phyloP scores from a whole-genome alignment of 2,113 vertebrate species.

The Mormyrus lacerda region DNA sequence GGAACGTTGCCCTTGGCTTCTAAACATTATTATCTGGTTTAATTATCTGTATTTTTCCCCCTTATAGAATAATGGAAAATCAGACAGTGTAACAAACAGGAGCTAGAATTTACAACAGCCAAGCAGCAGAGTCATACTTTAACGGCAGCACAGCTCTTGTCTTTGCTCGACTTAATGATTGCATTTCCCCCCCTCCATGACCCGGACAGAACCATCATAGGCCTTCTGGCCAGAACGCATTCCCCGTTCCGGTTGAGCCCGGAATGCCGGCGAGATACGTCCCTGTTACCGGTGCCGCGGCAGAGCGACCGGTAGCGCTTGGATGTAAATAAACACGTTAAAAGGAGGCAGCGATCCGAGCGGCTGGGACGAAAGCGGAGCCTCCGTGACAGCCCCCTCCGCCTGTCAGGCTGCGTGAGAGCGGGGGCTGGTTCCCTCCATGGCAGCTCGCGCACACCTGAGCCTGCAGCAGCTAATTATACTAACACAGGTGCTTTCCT shows the following conservation, averaged over 20 bases:
- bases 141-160: neutral
- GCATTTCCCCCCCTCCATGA: neutral
- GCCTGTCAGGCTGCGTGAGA: neutral
- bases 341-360: neutral
- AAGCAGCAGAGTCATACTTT: neutral
- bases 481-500: neutral
- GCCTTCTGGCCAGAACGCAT: neutral
- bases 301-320: neutral
- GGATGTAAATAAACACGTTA: slow-evolving; percentile 16
- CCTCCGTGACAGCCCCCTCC: neutral
- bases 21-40: neutral
- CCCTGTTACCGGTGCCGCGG: neutral
- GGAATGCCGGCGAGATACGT: neutral
- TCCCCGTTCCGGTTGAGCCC: neutral
- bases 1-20: slow-evolving; percentile 8
- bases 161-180: neutral
- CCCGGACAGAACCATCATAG: neutral
- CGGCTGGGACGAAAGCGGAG: neutral
- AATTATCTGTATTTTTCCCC: neutral
- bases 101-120: neutral
- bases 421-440: neutral
- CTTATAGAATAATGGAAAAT: slow-evolving; percentile 5
- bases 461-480: neutral
- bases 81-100: slow-evolving; percentile 9
- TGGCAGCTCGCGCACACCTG: neutral